Percentiles rank a stretch among this genome's conserved stretches.
Evolutionary conservation across 2,797 vertebrate genomes (phyloP).

Genomic region (Apogon hyalosoma): DNA sequence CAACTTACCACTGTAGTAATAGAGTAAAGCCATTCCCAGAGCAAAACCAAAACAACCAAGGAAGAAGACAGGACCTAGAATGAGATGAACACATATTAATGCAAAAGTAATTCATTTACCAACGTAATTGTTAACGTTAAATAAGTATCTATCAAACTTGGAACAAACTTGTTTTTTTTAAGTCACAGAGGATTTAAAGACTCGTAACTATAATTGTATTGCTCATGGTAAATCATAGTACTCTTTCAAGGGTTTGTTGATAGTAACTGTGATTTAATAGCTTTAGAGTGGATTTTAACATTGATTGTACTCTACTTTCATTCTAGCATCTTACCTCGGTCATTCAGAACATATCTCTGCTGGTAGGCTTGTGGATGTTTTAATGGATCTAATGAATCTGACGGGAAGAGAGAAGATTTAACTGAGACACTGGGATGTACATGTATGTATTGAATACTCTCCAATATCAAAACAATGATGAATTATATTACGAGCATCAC

Average conservation of each 20-base stretch:
- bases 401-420: slow-evolving; percentile 2
- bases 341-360: slow-evolving; percentile 78
- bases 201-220: too few species aligned
- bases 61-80: slow-evolving; percentile 83
- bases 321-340: slow-evolving; percentile 74
- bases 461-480: neutral
- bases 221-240: too few species aligned
- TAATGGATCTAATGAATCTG: slow-evolving; percentile 76
- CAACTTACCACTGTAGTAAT: slow-evolving; percentile 84
- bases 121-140: neutral
- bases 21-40: slow-evolving; percentile 81
- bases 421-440: slow-evolving; percentile 1
- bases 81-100: neutral
- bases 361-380: slow-evolving; percentile 23
- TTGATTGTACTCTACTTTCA: neutral
- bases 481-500: neutral
- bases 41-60: slow-evolving; percentile 84
- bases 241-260: neutral
- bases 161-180: too few species aligned
- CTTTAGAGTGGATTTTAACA: neutral
- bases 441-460: neutral
- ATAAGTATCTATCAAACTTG: neutral
- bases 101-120: neutral
- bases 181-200: too few species aligned
- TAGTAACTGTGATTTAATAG: neutral